Base-by-base conservation (phyloP, 1,140 invertebrate species). In the Phenacoccus solenopsis region DNA sequence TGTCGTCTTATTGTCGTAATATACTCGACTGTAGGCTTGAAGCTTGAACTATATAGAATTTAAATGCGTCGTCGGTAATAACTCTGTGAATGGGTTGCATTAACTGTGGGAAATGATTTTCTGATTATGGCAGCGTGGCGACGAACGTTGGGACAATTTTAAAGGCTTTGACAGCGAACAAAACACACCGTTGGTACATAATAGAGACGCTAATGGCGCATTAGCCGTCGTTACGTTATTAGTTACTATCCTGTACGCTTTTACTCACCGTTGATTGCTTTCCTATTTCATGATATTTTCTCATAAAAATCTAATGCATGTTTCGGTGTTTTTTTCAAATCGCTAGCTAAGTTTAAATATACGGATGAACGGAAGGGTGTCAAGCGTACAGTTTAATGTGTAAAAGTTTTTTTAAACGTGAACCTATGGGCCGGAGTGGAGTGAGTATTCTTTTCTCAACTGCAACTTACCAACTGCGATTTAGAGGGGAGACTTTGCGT, bases 71-170 rank as follows among this genome's bases (percentile, higher is more conserved):
- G 38, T 49, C 38, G 38, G 38, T 49, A 49, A 49, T 49, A 49
- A 49, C 38, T 49, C 38, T 49, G 20, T n/a, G 38, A 49, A 49
- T 49, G 38, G 38, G 38, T 49, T 49, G 38, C 38, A 49, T 49
- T 49, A 49, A 49, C 38, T 64, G 59, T 22, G 20, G 59, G 13
- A 64, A 64, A 64, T 64, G 59, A 25, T 64, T 25, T 64, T 64
- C 59, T 24, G 20, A 64, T 64, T 64, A 64, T 24, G 59, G 21
- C 25, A 22, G 59, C 22, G 59, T 24, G 4, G 21, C 59, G 59
- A 64, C 38, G 38, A 49, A 49, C 20, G 38, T 49, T n/a, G 38
- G 38, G 38, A 49, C 38, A n/a, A 49, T 49, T 32, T 32, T 32
- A 49, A 49, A 49, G 38, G 38, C 38, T 49, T 49, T 32, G 30